Conservation (phyloP, 1,140 invertebrate genomes). For the Coenobita brevimanus region DNA sequence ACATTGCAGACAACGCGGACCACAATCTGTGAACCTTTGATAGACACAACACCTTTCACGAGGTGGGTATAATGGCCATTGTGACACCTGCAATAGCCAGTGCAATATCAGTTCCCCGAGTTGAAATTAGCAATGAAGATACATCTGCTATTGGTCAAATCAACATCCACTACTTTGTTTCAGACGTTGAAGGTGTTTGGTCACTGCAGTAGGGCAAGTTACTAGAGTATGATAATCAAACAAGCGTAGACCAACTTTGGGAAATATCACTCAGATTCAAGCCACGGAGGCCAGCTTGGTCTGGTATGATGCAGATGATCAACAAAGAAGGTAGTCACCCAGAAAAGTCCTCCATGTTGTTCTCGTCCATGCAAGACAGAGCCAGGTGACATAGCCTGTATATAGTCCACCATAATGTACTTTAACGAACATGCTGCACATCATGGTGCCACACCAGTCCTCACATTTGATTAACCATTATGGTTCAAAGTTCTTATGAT, state of each 20-base stretch:
- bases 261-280: slow-evolving; percentile 21
- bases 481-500: no score
- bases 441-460: no score
- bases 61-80: slow-evolving; percentile 18
- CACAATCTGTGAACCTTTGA: slow-evolving; percentile 16
- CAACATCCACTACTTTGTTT: slow-evolving; percentile 22
- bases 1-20: slow-evolving; percentile 26
- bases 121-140: slow-evolving; percentile 15
- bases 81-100: slow-evolving; percentile 6
- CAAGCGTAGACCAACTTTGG: background rate
- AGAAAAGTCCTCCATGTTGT: slow-evolving; percentile 7
- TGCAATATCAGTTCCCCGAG: slow-evolving; percentile 2
- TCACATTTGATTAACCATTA: no score
- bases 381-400: no score
- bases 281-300: slow-evolving; percentile 2
- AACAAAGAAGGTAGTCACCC: slow-evolving; percentile 5
- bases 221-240: slow-evolving; percentile 13
- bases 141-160: background rate
- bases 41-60: slow-evolving; percentile 12
- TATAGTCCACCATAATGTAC: no score
- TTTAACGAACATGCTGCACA: no score
- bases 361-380: no score
- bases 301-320: slow-evolving; percentile 34
- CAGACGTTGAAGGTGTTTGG: background rate
- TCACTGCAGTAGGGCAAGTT: slow-evolving; percentile 20